phyloP scores from a whole-genome alignment of 2,113 vertebrate genomes.

The Alectura lathami region DNA sequence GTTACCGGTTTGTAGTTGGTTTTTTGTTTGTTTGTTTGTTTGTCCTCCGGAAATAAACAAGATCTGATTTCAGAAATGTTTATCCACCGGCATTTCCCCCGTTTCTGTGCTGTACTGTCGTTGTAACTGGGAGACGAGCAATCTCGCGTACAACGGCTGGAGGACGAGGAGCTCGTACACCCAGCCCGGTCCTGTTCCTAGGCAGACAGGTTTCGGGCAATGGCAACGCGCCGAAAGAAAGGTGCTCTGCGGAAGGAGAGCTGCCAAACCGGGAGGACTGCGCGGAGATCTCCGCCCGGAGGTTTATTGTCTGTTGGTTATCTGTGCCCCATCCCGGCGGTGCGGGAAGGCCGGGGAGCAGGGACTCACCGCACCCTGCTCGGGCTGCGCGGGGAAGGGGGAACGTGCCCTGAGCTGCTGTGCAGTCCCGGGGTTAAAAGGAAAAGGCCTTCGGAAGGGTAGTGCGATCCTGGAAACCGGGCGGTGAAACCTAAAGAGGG shows the following conservation, averaged over 20 bases:
- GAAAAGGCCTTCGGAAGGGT: not conserved
- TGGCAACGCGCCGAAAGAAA: not conserved
- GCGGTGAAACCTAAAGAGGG: slow-evolving; percentile 63
- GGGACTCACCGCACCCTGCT: not conserved
- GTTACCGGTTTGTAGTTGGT: not conserved
- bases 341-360: not conserved
- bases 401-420: not conserved
- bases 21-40: too few relatives aligned
- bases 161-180: not conserved
- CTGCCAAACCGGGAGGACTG: not conserved
- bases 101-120: not conserved
- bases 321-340: not conserved
- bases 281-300: not conserved
- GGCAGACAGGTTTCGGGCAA: not conserved
- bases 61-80: not conserved
- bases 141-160: not conserved
- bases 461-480: not conserved
- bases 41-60: not conserved
- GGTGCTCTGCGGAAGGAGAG: not conserved
- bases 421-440: not conserved
- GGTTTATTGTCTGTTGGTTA: not conserved
- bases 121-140: not conserved
- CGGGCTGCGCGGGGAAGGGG: too few relatives aligned
- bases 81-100: not conserved
- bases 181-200: not conserved